These are phyloP conservation scores for Entosphenus tridentatus DNA, from an alignment of 2,113 vertebrate genomes.

Conservation along the genomic window DNA sequence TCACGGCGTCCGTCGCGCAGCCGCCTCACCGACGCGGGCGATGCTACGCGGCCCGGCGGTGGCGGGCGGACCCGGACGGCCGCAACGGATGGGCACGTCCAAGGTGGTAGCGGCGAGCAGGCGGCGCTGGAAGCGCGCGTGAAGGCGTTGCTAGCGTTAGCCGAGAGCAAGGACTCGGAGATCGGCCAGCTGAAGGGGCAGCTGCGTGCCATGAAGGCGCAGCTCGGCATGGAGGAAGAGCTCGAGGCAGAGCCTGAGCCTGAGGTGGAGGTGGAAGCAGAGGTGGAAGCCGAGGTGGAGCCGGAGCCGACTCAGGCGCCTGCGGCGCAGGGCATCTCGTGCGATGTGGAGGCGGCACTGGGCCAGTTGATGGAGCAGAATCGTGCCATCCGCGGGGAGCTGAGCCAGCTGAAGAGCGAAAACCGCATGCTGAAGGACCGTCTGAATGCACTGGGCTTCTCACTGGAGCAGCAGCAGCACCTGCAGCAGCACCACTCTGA, in stretches of 20 bases:
- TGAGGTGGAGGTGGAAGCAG: constrained; percentile 20
- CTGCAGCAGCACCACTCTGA: constrained; percentile 23
- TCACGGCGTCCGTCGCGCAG: constrained; percentile 44
- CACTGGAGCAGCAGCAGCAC: constrained; percentile 58
- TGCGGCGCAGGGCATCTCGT: neutral
- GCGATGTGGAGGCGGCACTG: constrained; percentile 49
- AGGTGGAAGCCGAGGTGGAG: constrained; percentile 34
- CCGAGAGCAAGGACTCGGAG: constrained; percentile 68
- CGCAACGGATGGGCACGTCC: constrained; percentile 26
- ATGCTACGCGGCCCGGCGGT: too few relatives aligned
- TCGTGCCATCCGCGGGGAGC: constrained; percentile 51
- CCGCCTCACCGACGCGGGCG: constrained; percentile 15
- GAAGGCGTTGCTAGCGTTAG: constrained; percentile 54
- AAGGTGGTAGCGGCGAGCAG: constrained; percentile 67
- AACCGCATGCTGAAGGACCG: constrained; percentile 82
- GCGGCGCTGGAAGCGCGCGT: constrained; percentile 58
- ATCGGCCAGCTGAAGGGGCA: constrained; percentile 56
- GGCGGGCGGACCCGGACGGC: too few relatives aligned
- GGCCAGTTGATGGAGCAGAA: constrained; percentile 70
- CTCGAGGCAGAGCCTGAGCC: neutral
- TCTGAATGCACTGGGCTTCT: constrained; percentile 69
- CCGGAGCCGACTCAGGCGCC: constrained; percentile 26
- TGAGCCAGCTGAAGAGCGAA: constrained; percentile 67
- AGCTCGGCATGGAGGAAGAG: constrained; percentile 38
- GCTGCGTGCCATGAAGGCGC: constrained; percentile 51